Evolutionary conservation across 2,888 invertebrate species (phyloP).

Genomic region (Pinctada fucata): DNA sequence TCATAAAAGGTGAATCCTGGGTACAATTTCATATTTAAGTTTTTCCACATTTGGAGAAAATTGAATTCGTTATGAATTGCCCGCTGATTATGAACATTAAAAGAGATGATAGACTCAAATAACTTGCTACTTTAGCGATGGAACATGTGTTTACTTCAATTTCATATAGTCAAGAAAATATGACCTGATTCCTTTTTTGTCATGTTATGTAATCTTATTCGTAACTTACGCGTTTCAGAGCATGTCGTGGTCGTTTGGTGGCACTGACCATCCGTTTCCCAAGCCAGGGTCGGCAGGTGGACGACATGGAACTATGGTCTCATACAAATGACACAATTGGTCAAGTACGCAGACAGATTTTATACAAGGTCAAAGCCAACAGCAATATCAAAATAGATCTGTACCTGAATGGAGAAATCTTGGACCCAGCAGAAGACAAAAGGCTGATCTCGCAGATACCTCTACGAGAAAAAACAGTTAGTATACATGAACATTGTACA

Average conservation of each 20-base stretch:
- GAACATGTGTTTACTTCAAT: too few species aligned
- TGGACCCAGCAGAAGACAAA: slow-evolving; percentile 91
- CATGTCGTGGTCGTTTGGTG: slow-evolving; percentile 93
- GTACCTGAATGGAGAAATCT: slow-evolving; percentile 90
- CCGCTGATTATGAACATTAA: too few species aligned
- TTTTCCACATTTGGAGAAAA: too few species aligned
- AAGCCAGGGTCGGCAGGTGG: slow-evolving; percentile 86
- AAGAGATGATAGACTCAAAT: too few species aligned
- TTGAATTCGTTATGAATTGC: too few species aligned
- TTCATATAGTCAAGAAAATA: too few species aligned
- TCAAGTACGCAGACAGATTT: slow-evolving; percentile 84
- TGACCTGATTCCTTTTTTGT: too few species aligned
- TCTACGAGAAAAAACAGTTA: slow-evolving; percentile 91
- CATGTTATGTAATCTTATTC: too few species aligned
- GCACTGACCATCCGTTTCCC: slow-evolving; percentile 91
- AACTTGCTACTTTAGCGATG: too few species aligned
- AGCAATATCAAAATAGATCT: slow-evolving; percentile 92
- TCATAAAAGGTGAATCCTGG: too few species aligned
- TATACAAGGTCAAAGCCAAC: slow-evolving; percentile 79
- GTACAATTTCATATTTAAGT: too few species aligned
- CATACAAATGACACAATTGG: slow-evolving; percentile 96
- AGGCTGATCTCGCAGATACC: slow-evolving; percentile 91
- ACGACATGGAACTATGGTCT: slow-evolving; percentile 93
- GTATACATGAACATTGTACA: slow-evolving; percentile 29
- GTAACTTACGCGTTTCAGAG: slow-evolving; percentile 79